These are phyloP conservation scores for Masnerella sp. DNA, from an alignment of 2,888 invertebrate species.

Conservation along the genomic window DNA sequence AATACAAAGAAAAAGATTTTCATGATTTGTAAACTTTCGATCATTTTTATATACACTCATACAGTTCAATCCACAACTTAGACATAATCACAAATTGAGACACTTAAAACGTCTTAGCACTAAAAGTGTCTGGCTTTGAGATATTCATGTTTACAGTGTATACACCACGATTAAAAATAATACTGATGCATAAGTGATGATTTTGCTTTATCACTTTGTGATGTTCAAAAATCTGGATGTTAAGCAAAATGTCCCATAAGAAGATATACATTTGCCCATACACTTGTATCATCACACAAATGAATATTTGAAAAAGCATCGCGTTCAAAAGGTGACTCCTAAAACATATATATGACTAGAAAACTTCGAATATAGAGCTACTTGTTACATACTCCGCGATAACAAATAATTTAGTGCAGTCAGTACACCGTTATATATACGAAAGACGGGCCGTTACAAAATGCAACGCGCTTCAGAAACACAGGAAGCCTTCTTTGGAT, in stretches of 20 bases:
- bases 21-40: too few relatives aligned
- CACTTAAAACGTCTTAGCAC: too few relatives aligned
- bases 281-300: constrained; percentile 21
- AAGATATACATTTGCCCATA: constrained; percentile 19
- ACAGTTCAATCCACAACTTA: too few relatives aligned
- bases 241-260: background rate
- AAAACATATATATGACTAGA: constrained; percentile 35
- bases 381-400: constrained; percentile 46
- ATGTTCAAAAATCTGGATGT: too few relatives aligned
- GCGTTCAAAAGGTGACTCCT: constrained; percentile 47
- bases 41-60: too few relatives aligned
- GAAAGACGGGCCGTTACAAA: constrained; percentile 42
- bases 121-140: too few relatives aligned
- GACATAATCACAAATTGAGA: too few relatives aligned
- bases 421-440: constrained; percentile 39
- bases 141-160: too few relatives aligned
- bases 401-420: constrained; percentile 59
- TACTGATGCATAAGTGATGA: too few relatives aligned
- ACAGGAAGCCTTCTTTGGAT: constrained; percentile 36
- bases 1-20: too few relatives aligned
- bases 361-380: constrained; percentile 51
- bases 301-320: constrained; percentile 39
- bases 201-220: too few relatives aligned
- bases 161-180: too few relatives aligned
- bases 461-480: constrained; percentile 46